These are phyloP conservation scores for Cataglyphis livida DNA, from an alignment of 2,888 invertebrate genomes.

Conservation along the genomic window DNA sequence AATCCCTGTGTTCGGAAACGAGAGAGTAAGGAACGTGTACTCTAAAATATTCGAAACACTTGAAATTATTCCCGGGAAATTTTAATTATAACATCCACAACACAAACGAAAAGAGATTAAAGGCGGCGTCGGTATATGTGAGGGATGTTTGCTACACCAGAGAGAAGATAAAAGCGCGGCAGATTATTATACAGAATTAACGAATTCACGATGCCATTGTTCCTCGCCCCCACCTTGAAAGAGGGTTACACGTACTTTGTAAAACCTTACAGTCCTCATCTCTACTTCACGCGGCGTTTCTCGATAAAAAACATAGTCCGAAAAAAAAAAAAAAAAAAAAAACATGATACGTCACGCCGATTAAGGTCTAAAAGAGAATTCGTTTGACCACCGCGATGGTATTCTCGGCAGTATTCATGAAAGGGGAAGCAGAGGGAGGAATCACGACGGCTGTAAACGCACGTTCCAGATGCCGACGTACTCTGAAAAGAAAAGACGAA, in stretches of 20 bases:
- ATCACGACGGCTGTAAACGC: background rate
- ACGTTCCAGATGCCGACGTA: slow-evolving; percentile 17
- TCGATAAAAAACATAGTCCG: background rate
- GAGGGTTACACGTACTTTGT: slow-evolving; percentile 3
- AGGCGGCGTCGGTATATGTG: background rate
- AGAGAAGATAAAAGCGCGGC: slow-evolving; percentile 22
- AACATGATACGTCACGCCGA: background rate
- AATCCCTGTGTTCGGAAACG: background rate
- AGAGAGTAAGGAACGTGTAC: background rate
- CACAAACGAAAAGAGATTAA: slow-evolving; percentile 29
- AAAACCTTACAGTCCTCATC: slow-evolving; percentile 9
- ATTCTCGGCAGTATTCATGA: background rate
- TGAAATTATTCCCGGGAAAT: slow-evolving; percentile 15
- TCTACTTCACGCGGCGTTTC: background rate
- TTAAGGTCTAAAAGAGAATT: background rate
- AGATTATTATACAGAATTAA: slow-evolving; percentile 31
- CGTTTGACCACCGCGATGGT: background rate
- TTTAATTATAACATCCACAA: slow-evolving; percentile 26
- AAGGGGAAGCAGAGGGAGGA: background rate
- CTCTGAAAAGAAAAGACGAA: slow-evolving; percentile 34
- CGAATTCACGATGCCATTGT: slow-evolving; percentile 28
- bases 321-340: background rate
- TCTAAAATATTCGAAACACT: slow-evolving; percentile 16
- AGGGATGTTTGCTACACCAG: background rate
- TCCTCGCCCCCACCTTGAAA: background rate